A percentile compares a stretch with the other conserved stretches of the same genome.
Conservation (phyloP, 2,797 vertebrate species). For the Leuciscus waleckii region DNA sequence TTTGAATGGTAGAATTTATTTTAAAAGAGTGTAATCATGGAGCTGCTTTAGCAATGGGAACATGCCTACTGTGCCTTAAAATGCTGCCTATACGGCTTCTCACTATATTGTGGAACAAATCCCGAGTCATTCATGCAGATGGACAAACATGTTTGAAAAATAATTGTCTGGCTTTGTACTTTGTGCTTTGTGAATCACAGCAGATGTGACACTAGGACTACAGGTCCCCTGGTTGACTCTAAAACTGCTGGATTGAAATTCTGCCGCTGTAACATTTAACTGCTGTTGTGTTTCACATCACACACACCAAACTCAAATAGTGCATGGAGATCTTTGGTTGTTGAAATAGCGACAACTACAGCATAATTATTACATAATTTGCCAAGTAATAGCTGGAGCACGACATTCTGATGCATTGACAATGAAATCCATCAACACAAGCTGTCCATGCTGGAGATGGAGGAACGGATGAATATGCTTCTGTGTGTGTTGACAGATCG, state of each 20-base stretch:
- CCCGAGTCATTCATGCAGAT: neutral
- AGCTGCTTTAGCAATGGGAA: neutral
- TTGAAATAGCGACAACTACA: neutral
- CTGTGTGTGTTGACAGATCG: slow-evolving; percentile 7
- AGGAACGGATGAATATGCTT: neutral
- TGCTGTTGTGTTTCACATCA: neutral
- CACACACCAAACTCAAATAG: slow-evolving; percentile 7
- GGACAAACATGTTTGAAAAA: neutral
- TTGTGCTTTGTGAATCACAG: slow-evolving; percentile 25
- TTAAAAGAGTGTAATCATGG: neutral
- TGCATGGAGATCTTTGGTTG: neutral
- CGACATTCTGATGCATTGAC: neutral
- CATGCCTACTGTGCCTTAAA: neutral
- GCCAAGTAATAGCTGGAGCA: neutral
- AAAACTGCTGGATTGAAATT: slow-evolving; percentile 24
- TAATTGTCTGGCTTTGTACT: neutral
- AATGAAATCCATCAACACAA: neutral
- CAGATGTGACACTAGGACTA: slow-evolving; percentile 22
- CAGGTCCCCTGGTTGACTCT: slow-evolving; percentile 19
- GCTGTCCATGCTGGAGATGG: slow-evolving; percentile 9
- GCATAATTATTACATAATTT: neutral
- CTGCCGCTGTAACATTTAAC: slow-evolving; percentile 2
- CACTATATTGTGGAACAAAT: neutral
- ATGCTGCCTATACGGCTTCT: neutral
- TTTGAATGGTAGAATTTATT: neutral